Conservation (phyloP, 2,888 invertebrate species). For the Apodemia duryi region DNA sequence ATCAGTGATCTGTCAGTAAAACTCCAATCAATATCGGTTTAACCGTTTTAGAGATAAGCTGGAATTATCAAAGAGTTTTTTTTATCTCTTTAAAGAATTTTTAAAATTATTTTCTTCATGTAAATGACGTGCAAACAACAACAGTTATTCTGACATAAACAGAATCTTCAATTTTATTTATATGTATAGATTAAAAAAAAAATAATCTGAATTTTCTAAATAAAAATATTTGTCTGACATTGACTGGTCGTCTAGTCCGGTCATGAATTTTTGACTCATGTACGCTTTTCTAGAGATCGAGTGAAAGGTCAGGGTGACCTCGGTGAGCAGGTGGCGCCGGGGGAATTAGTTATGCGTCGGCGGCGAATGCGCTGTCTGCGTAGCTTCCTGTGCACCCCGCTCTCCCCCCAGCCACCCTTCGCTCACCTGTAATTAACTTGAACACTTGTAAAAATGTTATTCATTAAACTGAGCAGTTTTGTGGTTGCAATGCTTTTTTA, state of each 20-base stretch:
- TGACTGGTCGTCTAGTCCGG: slow-evolving; percentile 19
- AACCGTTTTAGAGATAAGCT: no score
- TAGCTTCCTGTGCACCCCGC: slow-evolving; percentile 50
- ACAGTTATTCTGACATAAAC: no score
- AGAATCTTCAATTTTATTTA: no score
- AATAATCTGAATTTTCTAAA: neutral
- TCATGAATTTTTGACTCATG: slow-evolving; percentile 30
- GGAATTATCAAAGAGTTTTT: no score
- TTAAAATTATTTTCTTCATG: no score
- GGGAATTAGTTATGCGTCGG: slow-evolving; percentile 54
- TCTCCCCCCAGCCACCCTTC: slow-evolving; percentile 25
- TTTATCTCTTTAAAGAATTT: no score
- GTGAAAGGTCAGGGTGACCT: slow-evolving; percentile 44
- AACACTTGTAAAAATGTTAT: slow-evolving; percentile 4
- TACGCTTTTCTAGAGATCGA: slow-evolving; percentile 24
- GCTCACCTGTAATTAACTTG: slow-evolving; percentile 34
- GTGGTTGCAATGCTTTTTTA: slow-evolving; percentile 1
- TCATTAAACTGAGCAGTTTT: slow-evolving; percentile 2
- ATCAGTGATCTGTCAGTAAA: no score
- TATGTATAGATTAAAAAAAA: neutral
- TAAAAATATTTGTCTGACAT: slow-evolving; percentile 6
- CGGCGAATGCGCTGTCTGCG: slow-evolving; percentile 54
- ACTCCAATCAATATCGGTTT: no score
- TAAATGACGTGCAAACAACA: no score
- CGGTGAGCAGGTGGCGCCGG: slow-evolving; percentile 47